phyloP scores from a whole-genome alignment of 1,140 invertebrate species.

The Drosophila funebris region DNA sequence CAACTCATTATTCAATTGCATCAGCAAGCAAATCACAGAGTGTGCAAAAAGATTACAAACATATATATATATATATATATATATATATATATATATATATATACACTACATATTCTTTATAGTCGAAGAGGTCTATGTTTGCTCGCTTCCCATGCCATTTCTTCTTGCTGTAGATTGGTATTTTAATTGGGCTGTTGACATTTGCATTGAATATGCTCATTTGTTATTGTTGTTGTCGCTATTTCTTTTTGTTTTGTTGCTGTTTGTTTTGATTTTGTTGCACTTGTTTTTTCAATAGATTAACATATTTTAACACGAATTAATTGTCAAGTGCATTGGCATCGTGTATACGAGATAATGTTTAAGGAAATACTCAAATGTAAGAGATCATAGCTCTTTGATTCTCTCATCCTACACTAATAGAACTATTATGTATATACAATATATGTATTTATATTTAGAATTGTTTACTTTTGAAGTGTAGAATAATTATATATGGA shows the following conservation, averaged over 20 bases:
- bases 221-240: neutral
- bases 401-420: no score
- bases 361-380: neutral
- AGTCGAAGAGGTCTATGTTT: neutral
- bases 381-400: neutral
- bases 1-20: conserved; percentile 42
- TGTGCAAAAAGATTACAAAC: conserved; percentile 16
- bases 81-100: neutral
- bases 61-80: conserved; percentile 1
- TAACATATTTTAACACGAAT: conserved; percentile 18
- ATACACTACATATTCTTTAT: neutral
- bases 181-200: conserved; percentile 56
- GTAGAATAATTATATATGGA: no score
- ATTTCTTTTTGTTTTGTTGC: neutral
- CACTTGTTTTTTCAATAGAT: conserved; percentile 13
- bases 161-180: neutral
- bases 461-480: no score
- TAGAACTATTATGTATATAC: no score
- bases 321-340: conserved; percentile 34
- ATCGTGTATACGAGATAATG: neutral
- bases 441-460: no score
- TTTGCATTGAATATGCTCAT: conserved; percentile 18
- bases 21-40: conserved; percentile 28
- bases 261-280: neutral
- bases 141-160: neutral